phyloP scores from a whole-genome alignment of 2,797 vertebrate species.

The Neomorphus geoffroyi region DNA sequence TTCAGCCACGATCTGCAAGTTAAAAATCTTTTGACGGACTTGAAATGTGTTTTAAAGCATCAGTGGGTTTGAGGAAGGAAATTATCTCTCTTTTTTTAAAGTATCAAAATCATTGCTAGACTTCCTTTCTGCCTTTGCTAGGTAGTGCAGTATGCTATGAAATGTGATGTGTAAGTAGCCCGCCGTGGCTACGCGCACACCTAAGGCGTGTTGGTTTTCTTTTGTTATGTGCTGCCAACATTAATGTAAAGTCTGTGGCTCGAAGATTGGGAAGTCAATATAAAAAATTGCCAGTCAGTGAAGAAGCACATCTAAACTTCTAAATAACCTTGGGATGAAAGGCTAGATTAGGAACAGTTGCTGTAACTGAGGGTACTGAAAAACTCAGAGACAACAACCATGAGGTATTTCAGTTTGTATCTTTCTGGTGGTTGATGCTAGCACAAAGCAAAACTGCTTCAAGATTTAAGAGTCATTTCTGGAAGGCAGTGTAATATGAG shows the following conservation, averaged over 20 bases:
- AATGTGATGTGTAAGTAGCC: neutral
- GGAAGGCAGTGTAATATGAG: neutral
- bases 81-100: neutral
- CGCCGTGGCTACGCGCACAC: neutral
- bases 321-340: neutral
- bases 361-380: neutral
- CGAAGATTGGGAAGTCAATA: neutral
- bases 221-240: rapidly evolving
- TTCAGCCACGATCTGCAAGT: neutral
- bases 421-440: neutral
- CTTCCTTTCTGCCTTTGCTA: neutral
- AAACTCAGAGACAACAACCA: neutral
- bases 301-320: neutral
- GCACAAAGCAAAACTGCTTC: neutral
- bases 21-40: neutral
- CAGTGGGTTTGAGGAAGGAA: neutral
- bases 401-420: neutral
- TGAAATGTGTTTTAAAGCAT: neutral
- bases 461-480: neutral
- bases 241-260: neutral
- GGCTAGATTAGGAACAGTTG: neutral
- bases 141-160: neutral
- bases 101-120: neutral
- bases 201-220: neutral
- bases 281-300: neutral